phyloP scores from a whole-genome alignment of 2,797 vertebrate genomes.

The Protosalanx chinensis region DNA sequence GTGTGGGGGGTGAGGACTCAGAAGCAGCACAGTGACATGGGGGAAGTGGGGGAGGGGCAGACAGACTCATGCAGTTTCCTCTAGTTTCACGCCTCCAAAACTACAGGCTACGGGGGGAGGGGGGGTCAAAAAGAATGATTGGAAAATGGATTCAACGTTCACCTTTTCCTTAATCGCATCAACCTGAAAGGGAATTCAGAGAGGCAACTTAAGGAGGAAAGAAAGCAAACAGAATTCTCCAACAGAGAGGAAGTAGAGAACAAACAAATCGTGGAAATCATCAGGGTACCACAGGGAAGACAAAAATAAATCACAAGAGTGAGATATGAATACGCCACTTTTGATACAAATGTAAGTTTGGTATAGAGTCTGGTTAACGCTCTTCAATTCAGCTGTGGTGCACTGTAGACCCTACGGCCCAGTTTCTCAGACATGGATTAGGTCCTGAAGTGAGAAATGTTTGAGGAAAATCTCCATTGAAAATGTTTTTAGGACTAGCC shows the following conservation, averaged over 20 bases:
- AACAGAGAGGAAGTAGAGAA: conserved; percentile 84
- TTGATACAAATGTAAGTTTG: conserved; percentile 67
- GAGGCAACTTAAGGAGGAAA: conserved; percentile 89
- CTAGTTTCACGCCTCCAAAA: conserved; percentile 92
- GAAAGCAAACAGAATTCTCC: conserved; percentile 68
- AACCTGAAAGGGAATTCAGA: conserved; percentile 95
- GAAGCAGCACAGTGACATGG: conserved; percentile 79
- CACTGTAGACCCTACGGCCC: no score
- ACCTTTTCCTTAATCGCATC: conserved; percentile 99
- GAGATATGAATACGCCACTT: conserved; percentile 65
- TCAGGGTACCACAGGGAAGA: conserved; percentile 54
- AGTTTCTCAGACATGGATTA: no score
- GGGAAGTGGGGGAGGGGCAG: conserved; percentile 44
- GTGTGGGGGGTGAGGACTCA: conserved; percentile 61
- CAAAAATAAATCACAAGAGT: conserved; percentile 68
- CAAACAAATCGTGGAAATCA: conserved; percentile 73
- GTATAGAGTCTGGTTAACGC: neutral
- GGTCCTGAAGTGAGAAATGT: no score
- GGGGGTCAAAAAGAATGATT: conserved; percentile 76
- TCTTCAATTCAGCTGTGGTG: neutral
- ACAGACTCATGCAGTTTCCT: conserved; percentile 92
- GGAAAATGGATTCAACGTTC: conserved; percentile 98
- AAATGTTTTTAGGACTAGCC: neutral
- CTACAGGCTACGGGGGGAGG: conserved; percentile 75
- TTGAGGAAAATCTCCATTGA: neutral